Evolutionary conservation across 1,140 invertebrate species (phyloP), one percentile per base, ranked within the genome.

Genomic region (Drosophila sproati): DNA sequence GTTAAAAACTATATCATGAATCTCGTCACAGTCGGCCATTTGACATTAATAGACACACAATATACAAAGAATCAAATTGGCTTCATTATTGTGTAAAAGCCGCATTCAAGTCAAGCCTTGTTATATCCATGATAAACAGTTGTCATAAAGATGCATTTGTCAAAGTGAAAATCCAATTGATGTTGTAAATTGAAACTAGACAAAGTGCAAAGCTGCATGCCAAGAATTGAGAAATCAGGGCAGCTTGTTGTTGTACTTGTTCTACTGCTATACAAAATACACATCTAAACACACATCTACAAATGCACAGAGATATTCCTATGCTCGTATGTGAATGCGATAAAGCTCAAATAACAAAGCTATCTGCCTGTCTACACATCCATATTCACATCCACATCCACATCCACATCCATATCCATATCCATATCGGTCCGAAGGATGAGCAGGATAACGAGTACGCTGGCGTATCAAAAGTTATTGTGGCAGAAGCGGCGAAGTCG

Each of bases 171-270:
- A 87, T 87, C 76, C 68, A 68, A 73, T 61, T 73, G 64, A 88
- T 83, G 82, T 82, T 82, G 80, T 43, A 82, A 82, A 87, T 88
- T 82, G 83, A 88, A 87, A 80, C 83, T 88, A 87, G 83, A 88
- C 83, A 88, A 87, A 87, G 77, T 73, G 79, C 43, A 41, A 39
- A 64, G 59, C 37, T 72, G 66, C 66, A 68, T 12, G 39, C 34
- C 55, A 60, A 41, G 51, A 55, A 8, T 12, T 70, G n/a, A 10
- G 35, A 20, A 43, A 64, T 29, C n/a, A 47, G 20, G 28, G 43
- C 32, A 63, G 48, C 31, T 71, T 69, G 54, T 67, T 28, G 35
- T 78, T 64, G 28, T 73, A 61, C 56, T 45, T 41, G 29, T 51
- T 57, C 29, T 45, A 41, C 3, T 80, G 72, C 88, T 88, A 74